These are phyloP conservation scores for Solea senegalensis DNA, from an alignment of 2,113 vertebrate species.

Conservation along the genomic window DNA sequence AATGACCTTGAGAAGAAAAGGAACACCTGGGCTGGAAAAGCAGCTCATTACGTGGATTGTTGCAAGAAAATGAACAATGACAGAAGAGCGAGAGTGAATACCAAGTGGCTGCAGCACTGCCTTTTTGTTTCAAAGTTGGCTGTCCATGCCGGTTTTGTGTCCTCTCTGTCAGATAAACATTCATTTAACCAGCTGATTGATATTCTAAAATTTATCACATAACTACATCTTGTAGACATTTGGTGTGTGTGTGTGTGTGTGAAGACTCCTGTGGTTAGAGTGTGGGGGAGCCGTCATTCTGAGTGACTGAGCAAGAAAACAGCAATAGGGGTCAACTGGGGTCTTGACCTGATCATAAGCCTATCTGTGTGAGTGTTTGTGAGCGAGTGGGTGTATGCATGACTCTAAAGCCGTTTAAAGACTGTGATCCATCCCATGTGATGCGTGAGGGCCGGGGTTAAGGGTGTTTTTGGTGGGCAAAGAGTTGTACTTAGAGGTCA, in stretches of 20 bases:
- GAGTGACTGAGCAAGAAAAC: slow-evolving; percentile 57
- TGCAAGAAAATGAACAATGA: slow-evolving; percentile 73
- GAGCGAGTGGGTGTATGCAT: slow-evolving; percentile 55
- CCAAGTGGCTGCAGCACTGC: slow-evolving; percentile 54
- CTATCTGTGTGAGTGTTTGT: slow-evolving; percentile 56
- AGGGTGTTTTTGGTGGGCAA: slow-evolving; percentile 42
- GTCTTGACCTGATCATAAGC: slow-evolving; percentile 58
- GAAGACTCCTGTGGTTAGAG: slow-evolving; percentile 18
- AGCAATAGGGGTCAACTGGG: slow-evolving; percentile 68
- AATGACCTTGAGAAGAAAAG: slow-evolving; percentile 71
- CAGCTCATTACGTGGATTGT: slow-evolving; percentile 70
- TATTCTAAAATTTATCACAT: slow-evolving; percentile 20
- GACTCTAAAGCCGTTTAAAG: slow-evolving; percentile 62
- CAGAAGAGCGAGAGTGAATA: slow-evolving; percentile 65
- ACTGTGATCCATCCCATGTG: slow-evolving; percentile 68
- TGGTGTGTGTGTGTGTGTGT: slow-evolving; percentile 7
- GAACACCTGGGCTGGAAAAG: slow-evolving; percentile 72
- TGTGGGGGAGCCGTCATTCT: slow-evolving; percentile 36
- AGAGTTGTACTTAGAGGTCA: slow-evolving; percentile 59
- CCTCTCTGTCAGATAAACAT: slow-evolving; percentile 39
- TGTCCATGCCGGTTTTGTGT: slow-evolving; percentile 41
- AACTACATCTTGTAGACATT: slow-evolving; percentile 14
- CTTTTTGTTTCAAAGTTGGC: slow-evolving; percentile 66
- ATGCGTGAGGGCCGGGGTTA: slow-evolving; percentile 73
- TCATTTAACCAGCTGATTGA: slow-evolving; percentile 20